These are phyloP conservation scores for Drosophila maculinotata DNA, from an alignment of 2,888 invertebrate species.

Conservation along the genomic window DNA sequence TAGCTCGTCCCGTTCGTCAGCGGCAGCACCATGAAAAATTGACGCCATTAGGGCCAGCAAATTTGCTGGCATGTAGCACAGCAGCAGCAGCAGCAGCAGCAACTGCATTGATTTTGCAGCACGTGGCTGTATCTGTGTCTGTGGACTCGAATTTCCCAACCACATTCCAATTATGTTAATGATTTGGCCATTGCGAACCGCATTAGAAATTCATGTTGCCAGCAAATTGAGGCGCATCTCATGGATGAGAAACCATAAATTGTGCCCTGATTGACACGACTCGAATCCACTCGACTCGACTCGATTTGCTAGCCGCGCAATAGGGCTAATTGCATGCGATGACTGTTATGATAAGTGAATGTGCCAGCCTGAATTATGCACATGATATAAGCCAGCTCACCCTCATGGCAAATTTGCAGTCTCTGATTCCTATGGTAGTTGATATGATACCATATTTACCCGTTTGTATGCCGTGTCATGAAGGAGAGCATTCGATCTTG, in stretches of 20 bases:
- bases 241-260: constrained; percentile 48
- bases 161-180: constrained; percentile 74
- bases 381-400: background rate
- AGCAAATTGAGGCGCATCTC: constrained; percentile 37
- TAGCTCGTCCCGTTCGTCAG: constrained; percentile 32
- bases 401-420: background rate
- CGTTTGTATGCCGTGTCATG: too few relatives aligned
- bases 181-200: constrained; percentile 48
- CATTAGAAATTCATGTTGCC: constrained; percentile 49
- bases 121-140: constrained; percentile 22
- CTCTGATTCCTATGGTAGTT: too few relatives aligned
- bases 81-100: constrained; percentile 7
- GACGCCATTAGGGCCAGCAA: constrained; percentile 61
- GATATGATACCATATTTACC: background rate
- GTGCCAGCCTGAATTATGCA: background rate
- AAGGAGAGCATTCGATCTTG: too few relatives aligned
- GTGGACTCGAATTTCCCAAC: constrained; percentile 14
- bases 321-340: constrained; percentile 37
- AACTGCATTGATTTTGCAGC: constrained; percentile 74
- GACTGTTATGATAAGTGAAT: constrained; percentile 12
- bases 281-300: constrained; percentile 48
- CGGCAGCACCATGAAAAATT: constrained; percentile 58
- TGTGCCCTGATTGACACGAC: constrained; percentile 49
- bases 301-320: constrained; percentile 24
- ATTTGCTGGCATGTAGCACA: constrained; percentile 53